These are phyloP conservation scores for Butorides virescens DNA, from an alignment of 2,113 vertebrate species.

Conservation along the genomic window DNA sequence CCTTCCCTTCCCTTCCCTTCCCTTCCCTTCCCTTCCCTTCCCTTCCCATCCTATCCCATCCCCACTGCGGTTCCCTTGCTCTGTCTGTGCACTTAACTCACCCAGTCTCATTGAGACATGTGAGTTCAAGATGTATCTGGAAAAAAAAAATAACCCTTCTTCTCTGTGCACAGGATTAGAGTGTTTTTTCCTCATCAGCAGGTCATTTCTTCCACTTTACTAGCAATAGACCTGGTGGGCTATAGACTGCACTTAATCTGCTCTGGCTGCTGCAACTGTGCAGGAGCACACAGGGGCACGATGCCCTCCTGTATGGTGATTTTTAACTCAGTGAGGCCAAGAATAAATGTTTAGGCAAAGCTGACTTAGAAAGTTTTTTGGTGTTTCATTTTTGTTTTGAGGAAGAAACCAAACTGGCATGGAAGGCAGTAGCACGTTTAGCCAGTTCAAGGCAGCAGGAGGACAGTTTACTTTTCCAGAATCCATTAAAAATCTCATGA, in stretches of 20 bases:
- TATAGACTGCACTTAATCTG: neutral
- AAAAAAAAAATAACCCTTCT: neutral
- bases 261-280: neutral
- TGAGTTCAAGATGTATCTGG: neutral
- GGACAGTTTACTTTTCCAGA: neutral
- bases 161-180: neutral
- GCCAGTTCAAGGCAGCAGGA: neutral
- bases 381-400: neutral
- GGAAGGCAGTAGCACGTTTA: neutral
- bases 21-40: too few relatives aligned
- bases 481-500: neutral
- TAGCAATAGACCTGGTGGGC: neutral
- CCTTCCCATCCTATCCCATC: too few relatives aligned
- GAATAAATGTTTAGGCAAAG: neutral
- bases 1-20: neutral
- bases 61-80: neutral
- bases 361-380: neutral
- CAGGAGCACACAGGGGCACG: neutral
- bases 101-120: neutral
- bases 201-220: neutral
- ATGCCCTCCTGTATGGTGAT: neutral
- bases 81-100: neutral
- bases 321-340: neutral
- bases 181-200: neutral
- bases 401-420: neutral